Evolutionary conservation across 2,888 invertebrate species (phyloP), one percentile per base, ranked within the genome.

Genomic region (Trachelus stipa): DNA sequence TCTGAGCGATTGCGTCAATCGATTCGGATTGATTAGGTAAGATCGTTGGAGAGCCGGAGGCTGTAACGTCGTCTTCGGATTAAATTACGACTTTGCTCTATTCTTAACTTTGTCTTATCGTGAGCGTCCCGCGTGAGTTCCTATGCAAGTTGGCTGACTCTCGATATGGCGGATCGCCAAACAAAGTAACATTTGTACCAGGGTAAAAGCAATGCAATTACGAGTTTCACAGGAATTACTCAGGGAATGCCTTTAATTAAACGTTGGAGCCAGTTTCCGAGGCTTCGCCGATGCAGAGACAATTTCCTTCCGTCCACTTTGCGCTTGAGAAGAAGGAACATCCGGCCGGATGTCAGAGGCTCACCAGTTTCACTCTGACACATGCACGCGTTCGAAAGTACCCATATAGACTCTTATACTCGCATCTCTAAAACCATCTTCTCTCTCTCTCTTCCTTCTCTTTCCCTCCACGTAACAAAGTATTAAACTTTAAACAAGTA

Each of bases 241-340:
- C 87, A 89, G 88, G 87, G 90, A 90, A 90, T 89, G 90, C 87
- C 89, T 90, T 90, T 90, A 90, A 90, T 90, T 90, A 90, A 90
- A 90, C 89, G 90, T 89, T 89, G 88, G 88, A 86, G 89, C 88
- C 89, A 89, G 90, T 87, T 89, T 90, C 88, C 87, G 87, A 88
- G 88, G 88, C 88, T 88, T 86, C 87, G 89, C 88, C 89, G 89
- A 90, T 90, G 90, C 88, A 88, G 89, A 90, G 90, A 91, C 90
- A 90, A 91, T 91, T 90, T 91, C 88, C 90, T 89, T 88, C 88
- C 84, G 88, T 90, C 88, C 86, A 88, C 88, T 89, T 89, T 88
- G 85, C 87, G 86, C 86, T 85, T 83, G 83, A 84, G 83, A 85
- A 85, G 87, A 87, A 87, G 85, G 84, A 85, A 88, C 86, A 86